phyloP scores from a whole-genome alignment of 35 echinoderm and acorn worm genomes.

The Amphiura filiformis region DNA sequence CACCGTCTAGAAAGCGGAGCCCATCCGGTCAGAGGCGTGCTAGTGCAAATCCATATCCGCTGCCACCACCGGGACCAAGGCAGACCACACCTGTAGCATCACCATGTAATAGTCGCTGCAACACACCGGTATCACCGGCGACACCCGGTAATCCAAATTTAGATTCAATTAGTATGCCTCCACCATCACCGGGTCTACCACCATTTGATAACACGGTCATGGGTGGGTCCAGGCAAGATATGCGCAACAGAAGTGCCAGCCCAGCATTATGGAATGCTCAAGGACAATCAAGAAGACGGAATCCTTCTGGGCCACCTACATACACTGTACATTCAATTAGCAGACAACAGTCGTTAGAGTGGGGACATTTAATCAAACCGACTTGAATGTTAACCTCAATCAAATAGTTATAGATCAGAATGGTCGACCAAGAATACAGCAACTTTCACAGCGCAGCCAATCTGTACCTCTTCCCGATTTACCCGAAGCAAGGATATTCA shows the following conservation, averaged over 20 bases:
- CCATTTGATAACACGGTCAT: not conserved
- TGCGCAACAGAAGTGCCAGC: not conserved
- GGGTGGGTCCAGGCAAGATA: not conserved
- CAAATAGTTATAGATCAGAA: not conserved
- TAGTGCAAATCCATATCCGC: conserved; percentile 28
- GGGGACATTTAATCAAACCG: not conserved
- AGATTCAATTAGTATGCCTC: conserved; percentile 27
- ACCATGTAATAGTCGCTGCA: conserved; percentile 21
- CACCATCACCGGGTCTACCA: conserved; percentile 16
- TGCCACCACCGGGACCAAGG: conserved; percentile 20
- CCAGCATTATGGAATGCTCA: conserved; percentile 12
- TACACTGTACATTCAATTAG: conserved; percentile 4
- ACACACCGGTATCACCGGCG: conserved; percentile 20
- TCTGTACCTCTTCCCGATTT: conserved; percentile 63
- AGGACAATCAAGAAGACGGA: conserved; percentile 1
- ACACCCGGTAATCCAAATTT: not conserved
- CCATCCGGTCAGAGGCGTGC: conserved; percentile 42
- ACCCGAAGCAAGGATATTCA: conserved; percentile 26
- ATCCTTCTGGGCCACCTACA: conserved; percentile 53
- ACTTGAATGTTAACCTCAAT: conserved; percentile 19
- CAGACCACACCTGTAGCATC: conserved; percentile 31
- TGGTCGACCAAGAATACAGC: not conserved
- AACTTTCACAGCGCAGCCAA: conserved; percentile 51
- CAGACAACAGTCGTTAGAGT: conserved; percentile 26
- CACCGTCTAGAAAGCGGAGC: conserved; percentile 38